Percentiles rank a stretch among this genome's conserved stretches.
Conservation (phyloP, 53 echinoderm and acorn worm species). For the Zoroaster sp. region DNA sequence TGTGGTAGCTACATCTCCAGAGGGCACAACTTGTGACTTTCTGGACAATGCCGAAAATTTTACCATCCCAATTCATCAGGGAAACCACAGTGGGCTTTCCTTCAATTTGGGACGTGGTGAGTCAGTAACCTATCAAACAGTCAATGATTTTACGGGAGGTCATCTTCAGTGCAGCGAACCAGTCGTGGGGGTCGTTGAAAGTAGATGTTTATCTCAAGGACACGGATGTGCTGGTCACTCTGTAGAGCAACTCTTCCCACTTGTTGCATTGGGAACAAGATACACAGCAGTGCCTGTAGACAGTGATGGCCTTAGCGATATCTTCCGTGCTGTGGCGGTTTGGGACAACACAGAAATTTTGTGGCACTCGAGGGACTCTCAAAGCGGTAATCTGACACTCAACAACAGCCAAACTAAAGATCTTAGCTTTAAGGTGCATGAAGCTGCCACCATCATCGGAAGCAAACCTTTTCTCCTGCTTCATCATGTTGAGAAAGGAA, state of each 20-base stretch:
- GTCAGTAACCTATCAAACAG: background rate
- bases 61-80: background rate
- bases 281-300: constrained; percentile 39
- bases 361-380: background rate
- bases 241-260: constrained; percentile 20
- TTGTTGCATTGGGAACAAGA: constrained; percentile 37
- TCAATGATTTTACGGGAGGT: background rate
- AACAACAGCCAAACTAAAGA: background rate
- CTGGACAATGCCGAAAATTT: background rate
- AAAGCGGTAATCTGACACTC: background rate
- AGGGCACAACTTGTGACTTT: background rate
- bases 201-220: background rate
- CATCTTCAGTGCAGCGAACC: background rate
- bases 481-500: background rate
- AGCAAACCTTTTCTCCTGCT: constrained; percentile 29
- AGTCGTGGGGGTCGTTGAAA: background rate
- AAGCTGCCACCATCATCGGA: background rate
- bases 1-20: background rate
- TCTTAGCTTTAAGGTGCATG: background rate
- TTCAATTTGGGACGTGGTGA: background rate
- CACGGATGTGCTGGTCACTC: background rate
- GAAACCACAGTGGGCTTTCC: background rate
- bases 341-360: constrained; percentile 25
- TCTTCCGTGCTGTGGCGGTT: constrained; percentile 35
- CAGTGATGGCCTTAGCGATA: background rate